Evolutionary conservation across 2,113 vertebrate genomes (phyloP), one percentile per base, ranked within the genome.

Genomic region (Bos javanicus): DNA sequence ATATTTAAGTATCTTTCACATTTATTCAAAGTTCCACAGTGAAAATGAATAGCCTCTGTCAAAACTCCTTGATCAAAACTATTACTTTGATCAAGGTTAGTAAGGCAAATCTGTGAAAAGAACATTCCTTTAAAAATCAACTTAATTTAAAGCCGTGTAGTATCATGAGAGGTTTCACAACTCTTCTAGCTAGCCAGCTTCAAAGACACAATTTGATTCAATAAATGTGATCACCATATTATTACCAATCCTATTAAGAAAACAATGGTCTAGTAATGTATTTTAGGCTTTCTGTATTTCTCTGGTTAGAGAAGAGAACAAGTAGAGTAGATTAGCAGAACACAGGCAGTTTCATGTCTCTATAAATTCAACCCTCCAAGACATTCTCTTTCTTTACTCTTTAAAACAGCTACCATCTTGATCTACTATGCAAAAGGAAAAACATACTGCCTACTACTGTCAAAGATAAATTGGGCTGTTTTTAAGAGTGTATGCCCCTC

Each of bases 351-450:
- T 96, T 76, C 90, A 67, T 28, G 39, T 43, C 46, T 95, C 57
- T 87, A 62, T 83, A 95, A 87, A 93, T 64, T 81, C 94, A 96
- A 96, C 9, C 71, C 89, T 94, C 60, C 21, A 93, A 97, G 92
- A 76, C 86, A 87, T 81, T 19, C 56, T 95, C 23, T 95, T 94
- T 56, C 28, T 96, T 91, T 87, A 91, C 84, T 92, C 89, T 94
- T 97, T 97, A 98, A 98, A 97, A 98, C 98, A 98, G 98, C 96
- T 98, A 97, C 98, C 98, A 97, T 94, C 80, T 95, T 97, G 21
- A 87, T 59, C 57, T 84, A 43, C 86, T 86, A 91, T 4, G 67
- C 74, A 91, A 54, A 96, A 96, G 76, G 50, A 93, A 94, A 96
- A 97, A 95, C 60, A 16, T 33, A 71, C n/a, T 93, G 80, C 90